Percentiles rank a stretch among this genome's conserved stretches.
These are phyloP conservation scores for Lithosia quadra DNA, from an alignment of 2,888 invertebrate species.

Conservation along the genomic window DNA sequence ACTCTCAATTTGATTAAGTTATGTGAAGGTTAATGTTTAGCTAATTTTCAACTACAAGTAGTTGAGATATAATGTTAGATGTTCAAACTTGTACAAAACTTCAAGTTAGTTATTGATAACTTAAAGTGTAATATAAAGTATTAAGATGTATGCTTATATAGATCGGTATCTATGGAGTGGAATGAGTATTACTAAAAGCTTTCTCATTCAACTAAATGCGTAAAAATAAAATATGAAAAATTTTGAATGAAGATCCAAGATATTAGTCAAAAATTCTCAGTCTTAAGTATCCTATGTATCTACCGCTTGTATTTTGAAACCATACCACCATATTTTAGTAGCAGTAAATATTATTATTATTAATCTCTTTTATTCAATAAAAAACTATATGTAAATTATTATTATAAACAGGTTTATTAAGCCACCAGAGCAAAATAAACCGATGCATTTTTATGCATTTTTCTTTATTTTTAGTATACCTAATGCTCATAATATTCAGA, in stretches of 20 bases:
- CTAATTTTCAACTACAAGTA: not conserved
- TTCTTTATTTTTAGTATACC: too few species aligned
- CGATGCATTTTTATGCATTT: too few species aligned
- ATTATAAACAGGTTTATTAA: too few species aligned
- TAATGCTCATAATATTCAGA: too few species aligned
- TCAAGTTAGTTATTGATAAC: not conserved
- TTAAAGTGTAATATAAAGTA: not conserved
- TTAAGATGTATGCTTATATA: not conserved
- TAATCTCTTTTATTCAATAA: too few species aligned
- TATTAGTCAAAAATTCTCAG: not conserved
- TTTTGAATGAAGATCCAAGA: not conserved
- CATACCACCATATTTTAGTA: too few species aligned
- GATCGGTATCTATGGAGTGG: not conserved
- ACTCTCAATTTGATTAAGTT: not conserved
- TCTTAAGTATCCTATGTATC: not conserved
- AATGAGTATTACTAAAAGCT: not conserved
- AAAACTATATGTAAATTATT: too few species aligned
- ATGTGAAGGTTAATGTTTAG: not conserved
- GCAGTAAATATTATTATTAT: too few species aligned
- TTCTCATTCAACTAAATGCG: not conserved
- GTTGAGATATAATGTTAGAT: conserved; percentile 5
- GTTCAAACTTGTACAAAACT: not conserved
- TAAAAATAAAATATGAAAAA: not conserved
- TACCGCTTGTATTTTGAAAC: too few species aligned
- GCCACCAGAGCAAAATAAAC: too few species aligned